Percentiles rank a stretch among this genome's conserved stretches.
These are phyloP conservation scores for Pocillopora damicornis DNA, from an alignment of 64 coral and sea anemone species.

Conservation along the genomic window DNA sequence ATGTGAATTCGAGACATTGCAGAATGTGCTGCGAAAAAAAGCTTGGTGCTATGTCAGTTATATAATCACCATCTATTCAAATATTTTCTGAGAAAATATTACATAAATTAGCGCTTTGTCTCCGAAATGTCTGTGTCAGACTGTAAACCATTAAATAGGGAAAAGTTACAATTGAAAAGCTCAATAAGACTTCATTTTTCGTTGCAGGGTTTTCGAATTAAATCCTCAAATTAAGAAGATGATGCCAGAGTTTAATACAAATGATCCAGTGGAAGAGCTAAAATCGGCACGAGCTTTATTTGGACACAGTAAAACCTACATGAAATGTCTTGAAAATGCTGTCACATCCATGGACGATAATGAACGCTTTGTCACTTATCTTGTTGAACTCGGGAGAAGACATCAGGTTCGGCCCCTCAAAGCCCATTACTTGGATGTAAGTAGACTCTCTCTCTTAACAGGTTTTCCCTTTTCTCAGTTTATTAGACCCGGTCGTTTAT, in stretches of 20 bases:
- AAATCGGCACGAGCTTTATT: not conserved
- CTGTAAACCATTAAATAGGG: too few relatives aligned
- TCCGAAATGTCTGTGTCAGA: too few relatives aligned
- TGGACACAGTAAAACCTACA: slow-evolving; percentile 11
- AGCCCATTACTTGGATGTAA: slow-evolving; percentile 24
- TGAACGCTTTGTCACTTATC: slow-evolving; percentile 15
- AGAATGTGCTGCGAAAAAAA: too few relatives aligned
- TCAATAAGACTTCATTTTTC: not conserved
- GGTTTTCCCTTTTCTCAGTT: too few relatives aligned
- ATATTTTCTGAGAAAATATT: too few relatives aligned
- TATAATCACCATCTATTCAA: too few relatives aligned
- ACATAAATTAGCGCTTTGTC: too few relatives aligned
- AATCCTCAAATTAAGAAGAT: slow-evolving; percentile 15
- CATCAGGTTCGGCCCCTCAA: slow-evolving; percentile 27
- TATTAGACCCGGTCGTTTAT: too few relatives aligned
- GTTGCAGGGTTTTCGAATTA: slow-evolving; percentile 17
- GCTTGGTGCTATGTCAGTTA: too few relatives aligned
- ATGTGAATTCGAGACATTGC: too few relatives aligned
- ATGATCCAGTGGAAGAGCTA: slow-evolving; percentile 13
- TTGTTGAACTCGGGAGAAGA: slow-evolving; percentile 26
- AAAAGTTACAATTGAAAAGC: not conserved
- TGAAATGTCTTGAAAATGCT: slow-evolving; percentile 23
- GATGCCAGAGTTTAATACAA: slow-evolving; percentile 7
- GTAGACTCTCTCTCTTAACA: not conserved
- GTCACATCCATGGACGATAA: slow-evolving; percentile 3